Evolutionary conservation across 1,140 invertebrate species (phyloP), one percentile per base, ranked within the genome.

Genomic region (Ctenoplectra terminalis): DNA sequence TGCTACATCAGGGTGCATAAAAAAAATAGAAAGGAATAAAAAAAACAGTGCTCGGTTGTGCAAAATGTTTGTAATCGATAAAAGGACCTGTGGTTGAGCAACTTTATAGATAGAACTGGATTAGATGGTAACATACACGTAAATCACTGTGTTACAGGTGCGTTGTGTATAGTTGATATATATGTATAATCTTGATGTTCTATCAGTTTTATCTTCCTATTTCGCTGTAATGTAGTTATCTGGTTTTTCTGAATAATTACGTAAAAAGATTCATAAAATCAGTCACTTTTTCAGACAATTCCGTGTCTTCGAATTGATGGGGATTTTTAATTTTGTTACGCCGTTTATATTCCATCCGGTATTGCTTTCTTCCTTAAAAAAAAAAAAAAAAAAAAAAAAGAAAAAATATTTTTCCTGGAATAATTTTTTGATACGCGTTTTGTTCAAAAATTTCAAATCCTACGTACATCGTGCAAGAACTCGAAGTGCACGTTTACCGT

Each of bases 21-120:
- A 46, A 56, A 34, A 58, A 63, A 63, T 37, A 29, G 37, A 48
- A 75, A 46, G 40, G 40, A 58, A 15, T 5, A 73, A 73, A 40
- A n/a, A 54, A 66, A 60, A 46, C 37, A 20, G 17, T 61, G 58
- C 63, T n/a, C 26, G 46, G 13, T 71, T 64, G 84, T 67, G 69
- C 52, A 50, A 75, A 48, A 70, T 75, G 58, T 83, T 83, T 37
- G 70, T 64, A 70, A 82, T 75, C 52, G 56, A 66, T 48, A 48
- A 63, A 63, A 63, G 56, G 20, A 40, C 50, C 29, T 26, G 80
- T 77, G 56, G 46, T 52, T 69, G 46, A 56, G 72, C 26, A 81
- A 58, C 52, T 66, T 40, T 26, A 31, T 58, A 52, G 52, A 81
- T 17, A 56, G 26, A 67, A 69, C 31, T 75, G 70, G 29, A 74